Evolutionary conservation across 2,888 invertebrate species (phyloP).

Genomic region (Cephus pulcher): DNA sequence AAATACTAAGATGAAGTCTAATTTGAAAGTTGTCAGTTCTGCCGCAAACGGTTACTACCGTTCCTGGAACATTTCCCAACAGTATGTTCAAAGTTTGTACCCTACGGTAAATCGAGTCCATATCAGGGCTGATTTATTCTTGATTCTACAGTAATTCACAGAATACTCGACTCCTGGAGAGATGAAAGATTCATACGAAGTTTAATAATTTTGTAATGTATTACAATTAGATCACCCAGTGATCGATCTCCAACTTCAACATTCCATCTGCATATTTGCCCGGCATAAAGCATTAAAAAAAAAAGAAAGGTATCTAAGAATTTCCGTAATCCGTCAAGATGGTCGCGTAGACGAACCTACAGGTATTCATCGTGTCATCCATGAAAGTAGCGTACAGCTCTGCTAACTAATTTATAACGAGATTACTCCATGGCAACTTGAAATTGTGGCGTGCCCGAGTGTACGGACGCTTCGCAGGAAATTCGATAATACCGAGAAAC

Average conservation of each 20-base stretch:
- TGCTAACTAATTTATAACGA: not conserved
- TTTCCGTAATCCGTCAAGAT: not conserved
- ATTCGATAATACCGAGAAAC: not conserved
- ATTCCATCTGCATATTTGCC: not conserved
- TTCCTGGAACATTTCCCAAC: not conserved
- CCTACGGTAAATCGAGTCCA: not conserved
- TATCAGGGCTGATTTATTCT: not conserved
- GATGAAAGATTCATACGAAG: not conserved
- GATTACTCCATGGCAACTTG: not conserved
- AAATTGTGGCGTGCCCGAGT: not conserved
- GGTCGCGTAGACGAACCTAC: not conserved
- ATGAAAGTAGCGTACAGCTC: not conserved
- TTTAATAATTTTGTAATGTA: not conserved
- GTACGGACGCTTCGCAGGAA: not conserved
- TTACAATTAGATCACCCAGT: not conserved
- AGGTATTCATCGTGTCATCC: not conserved
- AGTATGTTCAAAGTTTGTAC: not conserved
- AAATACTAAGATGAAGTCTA: not conserved
- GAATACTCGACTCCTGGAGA: not conserved
- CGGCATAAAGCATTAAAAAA: not conserved
- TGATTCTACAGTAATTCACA: not conserved
- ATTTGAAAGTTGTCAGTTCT: conserved; percentile 3
- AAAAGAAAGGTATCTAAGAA: not conserved
- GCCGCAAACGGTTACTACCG: not conserved
- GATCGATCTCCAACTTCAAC: not conserved